Percentiles rank a stretch among this genome's conserved stretches.
Evolutionary conservation across 2,888 invertebrate species (phyloP).

Genomic region (Ernsta delagoae): DNA sequence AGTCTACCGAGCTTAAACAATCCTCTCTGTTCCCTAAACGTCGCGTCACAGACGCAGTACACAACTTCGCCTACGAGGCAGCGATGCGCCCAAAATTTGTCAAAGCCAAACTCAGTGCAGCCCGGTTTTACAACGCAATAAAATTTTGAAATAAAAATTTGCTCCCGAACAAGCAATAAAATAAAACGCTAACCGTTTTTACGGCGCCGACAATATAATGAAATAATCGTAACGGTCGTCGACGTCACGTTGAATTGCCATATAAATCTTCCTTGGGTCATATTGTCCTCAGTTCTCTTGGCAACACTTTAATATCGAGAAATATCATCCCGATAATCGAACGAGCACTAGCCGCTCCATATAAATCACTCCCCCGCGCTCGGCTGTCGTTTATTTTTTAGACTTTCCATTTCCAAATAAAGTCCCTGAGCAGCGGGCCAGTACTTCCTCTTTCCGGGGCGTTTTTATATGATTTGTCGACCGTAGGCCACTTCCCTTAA

Average conservation of each 20-base stretch:
- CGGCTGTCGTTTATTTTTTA: constrained; percentile 82
- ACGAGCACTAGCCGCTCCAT: constrained; percentile 72
- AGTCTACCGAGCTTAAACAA: constrained; percentile 19
- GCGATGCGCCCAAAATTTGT: constrained; percentile 58
- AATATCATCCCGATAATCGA: constrained; percentile 84
- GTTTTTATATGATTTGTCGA: constrained; percentile 83
- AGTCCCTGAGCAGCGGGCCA: constrained; percentile 81
- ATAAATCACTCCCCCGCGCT: constrained; percentile 79
- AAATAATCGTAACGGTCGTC: constrained; percentile 83
- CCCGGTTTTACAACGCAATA: constrained; percentile 77
- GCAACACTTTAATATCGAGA: constrained; percentile 85
- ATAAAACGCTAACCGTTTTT: constrained; percentile 83
- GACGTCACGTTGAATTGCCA: constrained; percentile 79
- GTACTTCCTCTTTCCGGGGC: constrained; percentile 83
- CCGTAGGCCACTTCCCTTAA: constrained; percentile 82
- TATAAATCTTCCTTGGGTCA: constrained; percentile 84
- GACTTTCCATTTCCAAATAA: constrained; percentile 85
- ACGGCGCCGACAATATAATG: constrained; percentile 83
- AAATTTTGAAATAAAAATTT: constrained; percentile 82
- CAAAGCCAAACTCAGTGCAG: constrained; percentile 59
- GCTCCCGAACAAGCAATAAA: constrained; percentile 75
- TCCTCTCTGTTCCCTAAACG: constrained; percentile 19
- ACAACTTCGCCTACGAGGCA: constrained; percentile 41
- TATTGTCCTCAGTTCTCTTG: constrained; percentile 82
- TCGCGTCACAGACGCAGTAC: constrained; percentile 33